Evolutionary conservation across 1,140 invertebrate species (phyloP).

Genomic region (Acromyrmex heyeri): DNA sequence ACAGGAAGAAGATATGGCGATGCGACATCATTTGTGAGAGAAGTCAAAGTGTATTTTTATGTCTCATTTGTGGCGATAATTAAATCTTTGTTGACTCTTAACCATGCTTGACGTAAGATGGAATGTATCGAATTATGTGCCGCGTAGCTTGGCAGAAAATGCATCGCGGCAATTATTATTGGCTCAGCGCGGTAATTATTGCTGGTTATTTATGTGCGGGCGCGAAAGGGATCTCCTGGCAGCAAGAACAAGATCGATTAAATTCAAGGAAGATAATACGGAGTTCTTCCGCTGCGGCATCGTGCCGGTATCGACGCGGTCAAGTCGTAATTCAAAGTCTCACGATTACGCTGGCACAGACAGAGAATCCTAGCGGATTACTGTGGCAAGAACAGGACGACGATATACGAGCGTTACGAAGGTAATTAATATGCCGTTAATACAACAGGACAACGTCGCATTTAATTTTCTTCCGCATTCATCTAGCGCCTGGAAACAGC

Average conservation of each 20-base stretch:
- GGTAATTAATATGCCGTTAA: constrained; percentile 58
- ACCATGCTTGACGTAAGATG: not conserved
- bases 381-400: not conserved
- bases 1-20: not conserved
- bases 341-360: not conserved
- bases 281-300: not conserved
- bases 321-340: constrained; percentile 37
- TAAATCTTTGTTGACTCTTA: constrained; percentile 1
- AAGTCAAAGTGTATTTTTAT: constrained; percentile 5
- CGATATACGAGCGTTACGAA: constrained; percentile 41
- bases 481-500: not conserved
- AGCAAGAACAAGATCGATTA: constrained; percentile 21
- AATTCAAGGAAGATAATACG: constrained; percentile 27
- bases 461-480: constrained; percentile 49
- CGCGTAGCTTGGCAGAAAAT: constrained; percentile 3
- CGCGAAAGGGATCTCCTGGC: not conserved
- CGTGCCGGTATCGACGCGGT: not conserved
- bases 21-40: not conserved
- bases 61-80: constrained; percentile 11
- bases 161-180: constrained; percentile 47
- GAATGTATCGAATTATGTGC: constrained; percentile 19
- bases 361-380: constrained; percentile 21
- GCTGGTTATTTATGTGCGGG: constrained; percentile 30
- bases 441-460: constrained; percentile 20
- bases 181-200: constrained; percentile 42